Evolutionary conservation across 2,888 invertebrate species (phyloP).

Genomic region (Spodoptera exigua): DNA sequence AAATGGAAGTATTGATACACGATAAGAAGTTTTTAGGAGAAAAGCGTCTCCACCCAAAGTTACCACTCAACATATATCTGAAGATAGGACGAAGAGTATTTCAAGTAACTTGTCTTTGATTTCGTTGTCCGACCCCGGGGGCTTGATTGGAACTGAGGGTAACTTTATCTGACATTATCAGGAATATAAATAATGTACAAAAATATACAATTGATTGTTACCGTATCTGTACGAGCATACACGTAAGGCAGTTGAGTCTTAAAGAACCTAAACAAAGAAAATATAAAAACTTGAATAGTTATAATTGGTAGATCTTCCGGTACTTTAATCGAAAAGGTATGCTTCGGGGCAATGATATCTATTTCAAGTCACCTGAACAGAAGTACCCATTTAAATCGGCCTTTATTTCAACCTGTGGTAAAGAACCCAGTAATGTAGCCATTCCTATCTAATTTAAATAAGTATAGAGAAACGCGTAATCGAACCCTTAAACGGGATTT

Average conservation of each 20-base stretch:
- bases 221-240: conserved; percentile 9
- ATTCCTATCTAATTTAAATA: conserved; percentile 73
- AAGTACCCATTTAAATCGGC: conserved; percentile 41
- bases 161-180: conserved; percentile 45
- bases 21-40: not conserved
- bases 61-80: conserved; percentile 33
- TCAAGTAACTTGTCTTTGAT: conserved; percentile 59
- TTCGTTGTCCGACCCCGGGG: conserved; percentile 50
- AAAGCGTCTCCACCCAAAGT: conserved; percentile 40
- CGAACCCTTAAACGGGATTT: conserved; percentile 76
- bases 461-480: conserved; percentile 71
- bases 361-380: conserved; percentile 28
- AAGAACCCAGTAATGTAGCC: conserved; percentile 59
- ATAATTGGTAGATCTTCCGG: conserved; percentile 6
- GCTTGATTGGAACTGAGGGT: conserved; percentile 57
- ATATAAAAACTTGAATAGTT: not conserved
- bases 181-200: conserved; percentile 22
- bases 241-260: no score
- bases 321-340: not conserved
- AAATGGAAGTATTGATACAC: not conserved
- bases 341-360: conserved; percentile 13
- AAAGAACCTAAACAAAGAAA: conserved; percentile 7
- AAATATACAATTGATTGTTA: conserved; percentile 26
- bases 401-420: conserved; percentile 57
- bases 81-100: conserved; percentile 47